Percentiles rank a stretch among this genome's conserved stretches.
Evolutionary conservation across 30 jellyfish, hydroid and myxozoan genomes (phyloP).

Genomic region (Turritopsis dohrnii): DNA sequence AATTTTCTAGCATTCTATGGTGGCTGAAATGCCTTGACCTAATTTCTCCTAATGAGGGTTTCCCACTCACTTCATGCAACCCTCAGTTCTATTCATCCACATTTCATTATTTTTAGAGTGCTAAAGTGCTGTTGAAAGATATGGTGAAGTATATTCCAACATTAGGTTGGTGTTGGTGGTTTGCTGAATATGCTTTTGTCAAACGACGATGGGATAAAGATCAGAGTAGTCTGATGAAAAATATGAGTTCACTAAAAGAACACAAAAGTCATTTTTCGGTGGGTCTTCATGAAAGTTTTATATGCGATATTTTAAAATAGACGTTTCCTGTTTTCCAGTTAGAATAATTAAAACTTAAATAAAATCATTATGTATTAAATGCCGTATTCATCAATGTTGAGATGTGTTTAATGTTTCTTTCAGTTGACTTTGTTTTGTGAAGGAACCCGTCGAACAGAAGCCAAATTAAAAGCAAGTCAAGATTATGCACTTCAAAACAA

Average conservation of each 20-base stretch:
- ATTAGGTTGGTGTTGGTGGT: slow-evolving; percentile 96
- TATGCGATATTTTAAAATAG: slow-evolving; percentile 9
- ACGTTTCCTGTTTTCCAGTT: too few species aligned
- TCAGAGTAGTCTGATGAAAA: slow-evolving; percentile 29
- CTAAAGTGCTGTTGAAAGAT: slow-evolving; percentile 62
- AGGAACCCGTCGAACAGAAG: slow-evolving; percentile 88
- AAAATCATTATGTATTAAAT: too few species aligned
- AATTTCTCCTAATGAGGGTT: too few species aligned
- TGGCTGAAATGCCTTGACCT: too few species aligned
- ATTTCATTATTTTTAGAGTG: slow-evolving; percentile 35
- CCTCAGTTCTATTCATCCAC: too few species aligned
- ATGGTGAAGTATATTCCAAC: slow-evolving; percentile 63
- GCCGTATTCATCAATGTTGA: neutral
- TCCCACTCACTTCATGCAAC: too few species aligned
- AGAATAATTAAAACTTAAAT: too few species aligned
- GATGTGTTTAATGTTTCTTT: neutral
- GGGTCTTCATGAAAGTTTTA: slow-evolving; percentile 1
- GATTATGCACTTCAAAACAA: slow-evolving; percentile 70
- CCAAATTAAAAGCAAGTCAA: slow-evolving; percentile 72
- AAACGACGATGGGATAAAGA: slow-evolving; percentile 80
- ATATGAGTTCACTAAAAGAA: slow-evolving; percentile 40
- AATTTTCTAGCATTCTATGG: too few species aligned
- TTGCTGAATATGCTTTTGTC: slow-evolving; percentile 69
- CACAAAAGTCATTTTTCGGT: slow-evolving; percentile 62
- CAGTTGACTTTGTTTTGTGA: slow-evolving; percentile 74